phyloP scores from a whole-genome alignment of 2,797 vertebrate species.

The Gymnopithys bicolor region DNA sequence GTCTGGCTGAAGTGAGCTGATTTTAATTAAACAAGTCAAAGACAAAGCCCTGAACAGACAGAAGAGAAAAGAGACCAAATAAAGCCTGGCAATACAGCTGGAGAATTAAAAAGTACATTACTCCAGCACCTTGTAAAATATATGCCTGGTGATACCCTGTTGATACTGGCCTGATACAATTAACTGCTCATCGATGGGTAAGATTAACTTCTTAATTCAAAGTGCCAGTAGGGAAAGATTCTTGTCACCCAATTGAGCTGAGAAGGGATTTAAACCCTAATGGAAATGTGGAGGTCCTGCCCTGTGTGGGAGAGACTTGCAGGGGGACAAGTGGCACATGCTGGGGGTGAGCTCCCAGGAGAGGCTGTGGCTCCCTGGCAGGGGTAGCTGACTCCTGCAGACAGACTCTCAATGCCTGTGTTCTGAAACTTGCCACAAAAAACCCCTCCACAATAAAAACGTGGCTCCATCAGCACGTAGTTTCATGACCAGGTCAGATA shows the following conservation, averaged over 20 bases:
- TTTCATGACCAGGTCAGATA: background rate
- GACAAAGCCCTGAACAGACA: conserved; percentile 44
- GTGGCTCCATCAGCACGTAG: background rate
- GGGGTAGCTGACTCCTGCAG: background rate
- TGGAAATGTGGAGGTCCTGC: background rate
- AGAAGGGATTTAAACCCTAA: background rate
- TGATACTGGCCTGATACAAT: conserved; percentile 16
- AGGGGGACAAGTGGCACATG: background rate
- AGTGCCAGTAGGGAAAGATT: background rate
- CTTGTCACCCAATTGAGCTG: background rate
- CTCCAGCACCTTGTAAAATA: background rate
- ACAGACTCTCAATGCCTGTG: background rate
- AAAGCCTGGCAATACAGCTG: background rate
- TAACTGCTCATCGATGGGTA: conserved; percentile 11
- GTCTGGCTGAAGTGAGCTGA: conserved; percentile 17
- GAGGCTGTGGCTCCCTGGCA: rapidly evolving
- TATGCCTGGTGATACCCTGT: background rate
- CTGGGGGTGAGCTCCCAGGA: background rate
- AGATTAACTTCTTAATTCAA: conserved; percentile 48
- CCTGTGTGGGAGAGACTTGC: rapidly evolving
- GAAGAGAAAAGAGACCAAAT: conserved; percentile 25
- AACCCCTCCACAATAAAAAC: background rate
- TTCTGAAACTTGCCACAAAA: background rate
- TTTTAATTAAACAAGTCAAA: conserved; percentile 68
- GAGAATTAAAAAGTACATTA: conserved; percentile 12